phyloP scores from a whole-genome alignment of 23 tunicate species.

The Phallusia fumigata region DNA sequence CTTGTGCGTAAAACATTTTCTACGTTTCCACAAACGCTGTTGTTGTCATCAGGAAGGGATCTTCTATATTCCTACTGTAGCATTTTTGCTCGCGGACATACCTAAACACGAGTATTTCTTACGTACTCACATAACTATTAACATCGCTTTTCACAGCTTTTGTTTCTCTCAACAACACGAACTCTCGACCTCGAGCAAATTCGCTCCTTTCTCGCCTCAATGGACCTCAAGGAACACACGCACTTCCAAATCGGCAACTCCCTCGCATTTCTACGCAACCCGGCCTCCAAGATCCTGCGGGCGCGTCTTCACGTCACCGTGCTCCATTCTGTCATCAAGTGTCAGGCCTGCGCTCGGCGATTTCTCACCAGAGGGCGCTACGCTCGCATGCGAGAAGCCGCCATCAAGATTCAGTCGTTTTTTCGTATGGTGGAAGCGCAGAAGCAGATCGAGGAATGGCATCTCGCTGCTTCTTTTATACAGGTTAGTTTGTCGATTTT shows the following conservation, averaged over 20 bases:
- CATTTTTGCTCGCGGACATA: too few relatives aligned
- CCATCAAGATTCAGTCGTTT: conserved; percentile 53
- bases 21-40: too few relatives aligned
- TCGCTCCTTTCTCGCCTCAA: conserved; percentile 6
- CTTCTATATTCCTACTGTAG: too few relatives aligned
- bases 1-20: too few relatives aligned
- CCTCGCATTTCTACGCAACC: conserved; percentile 38
- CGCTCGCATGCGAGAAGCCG: conserved; percentile 25
- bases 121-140: not conserved
- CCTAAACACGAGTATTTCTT: too few relatives aligned
- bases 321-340: conserved; percentile 17
- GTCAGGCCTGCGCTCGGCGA: conserved; percentile 38
- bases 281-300: conserved; percentile 28
- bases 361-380: conserved; percentile 31
- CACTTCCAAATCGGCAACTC: conserved; percentile 51
- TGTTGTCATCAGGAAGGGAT: too few relatives aligned
- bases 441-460: conserved; percentile 56
- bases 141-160: conserved; percentile 20
- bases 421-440: conserved; percentile 50
- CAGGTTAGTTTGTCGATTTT: conserved; percentile 27
- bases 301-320: conserved; percentile 39
- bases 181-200: conserved; percentile 18
- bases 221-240: conserved; percentile 17
- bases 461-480: conserved; percentile 44
- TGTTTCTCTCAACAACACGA: conserved; percentile 23